Percentiles rank a stretch among this genome's conserved stretches.
Conservation (phyloP, 2,888 invertebrate genomes). For the Polia nebulosa region DNA sequence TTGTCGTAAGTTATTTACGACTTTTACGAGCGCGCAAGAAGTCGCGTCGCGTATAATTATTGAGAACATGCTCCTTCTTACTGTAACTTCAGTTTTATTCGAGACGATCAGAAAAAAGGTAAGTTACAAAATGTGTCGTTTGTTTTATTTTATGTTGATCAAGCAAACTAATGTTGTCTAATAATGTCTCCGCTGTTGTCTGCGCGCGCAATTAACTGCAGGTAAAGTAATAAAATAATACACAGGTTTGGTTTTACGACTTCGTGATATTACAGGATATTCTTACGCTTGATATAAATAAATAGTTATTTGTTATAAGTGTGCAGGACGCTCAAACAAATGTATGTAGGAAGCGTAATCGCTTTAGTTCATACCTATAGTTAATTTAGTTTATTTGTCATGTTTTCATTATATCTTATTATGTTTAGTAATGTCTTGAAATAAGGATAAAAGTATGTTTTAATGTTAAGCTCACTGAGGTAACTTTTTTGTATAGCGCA, state of each 20-base stretch:
- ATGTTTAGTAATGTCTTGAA: no score
- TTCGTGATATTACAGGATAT: constrained; percentile 29
- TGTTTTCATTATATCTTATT: no score
- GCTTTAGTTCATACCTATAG: no score
- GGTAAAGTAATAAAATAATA: constrained; percentile 37
- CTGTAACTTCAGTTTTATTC: constrained; percentile 26
- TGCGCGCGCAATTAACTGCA: constrained; percentile 25
- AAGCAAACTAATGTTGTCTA: constrained; percentile 22
- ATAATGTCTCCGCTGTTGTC: constrained; percentile 20
- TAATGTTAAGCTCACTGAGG: no score
- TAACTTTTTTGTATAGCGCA: no score
- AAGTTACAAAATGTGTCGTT: constrained; percentile 8
- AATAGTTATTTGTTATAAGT: no score
- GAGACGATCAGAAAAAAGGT: constrained; percentile 11
- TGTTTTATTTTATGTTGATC: constrained; percentile 33
- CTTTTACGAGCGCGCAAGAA: constrained; percentile 65
- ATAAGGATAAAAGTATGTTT: no score
- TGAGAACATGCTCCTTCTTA: constrained; percentile 64
- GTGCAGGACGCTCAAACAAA: no score
- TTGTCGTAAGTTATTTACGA: constrained; percentile 87
- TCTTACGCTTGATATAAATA: constrained; percentile 38
- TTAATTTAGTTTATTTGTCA: no score
- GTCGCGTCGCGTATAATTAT: constrained; percentile 69
- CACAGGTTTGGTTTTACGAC: constrained; percentile 22
- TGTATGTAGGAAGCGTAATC: no score